A percentile compares a stretch with the other conserved stretches of the same genome.
Evolutionary conservation across 2,888 invertebrate species (phyloP).

Genomic region (Rhamnusium bicolor): DNA sequence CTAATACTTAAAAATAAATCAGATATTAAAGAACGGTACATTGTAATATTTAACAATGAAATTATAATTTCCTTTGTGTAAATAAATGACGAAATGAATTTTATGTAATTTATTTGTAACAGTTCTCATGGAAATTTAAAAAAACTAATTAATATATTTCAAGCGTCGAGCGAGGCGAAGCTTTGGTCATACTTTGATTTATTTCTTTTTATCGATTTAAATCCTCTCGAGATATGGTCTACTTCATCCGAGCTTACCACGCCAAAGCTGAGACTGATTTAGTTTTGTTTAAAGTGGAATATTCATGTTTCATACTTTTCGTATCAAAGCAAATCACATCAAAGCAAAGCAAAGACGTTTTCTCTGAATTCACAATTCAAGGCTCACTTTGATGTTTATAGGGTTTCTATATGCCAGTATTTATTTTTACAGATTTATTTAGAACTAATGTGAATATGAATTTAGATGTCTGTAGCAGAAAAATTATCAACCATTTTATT

Average conservation of each 20-base stretch:
- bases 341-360: conserved; percentile 53
- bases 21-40: too few relatives aligned
- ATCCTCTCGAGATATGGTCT: conserved; percentile 51
- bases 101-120: neutral
- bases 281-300: conserved; percentile 61
- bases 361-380: conserved; percentile 43
- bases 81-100: too few relatives aligned
- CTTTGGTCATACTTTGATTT: conserved; percentile 27
- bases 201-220: conserved; percentile 47
- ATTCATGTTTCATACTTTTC: conserved; percentile 61
- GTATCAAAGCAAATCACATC: conserved; percentile 63
- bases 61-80: too few relatives aligned
- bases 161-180: neutral
- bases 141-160: neutral
- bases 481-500: neutral
- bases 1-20: too few relatives aligned
- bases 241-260: conserved; percentile 60
- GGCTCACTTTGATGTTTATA: conserved; percentile 55
- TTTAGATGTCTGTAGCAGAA: neutral
- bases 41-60: too few relatives aligned
- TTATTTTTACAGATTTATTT: conserved; percentile 21
- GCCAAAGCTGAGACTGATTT: conserved; percentile 59
- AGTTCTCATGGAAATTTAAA: neutral
- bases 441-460: neutral
- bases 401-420: conserved; percentile 44